Base-by-base conservation (phyloP, 1,140 invertebrate genomes). In the Philotrypesis tridentata region DNA sequence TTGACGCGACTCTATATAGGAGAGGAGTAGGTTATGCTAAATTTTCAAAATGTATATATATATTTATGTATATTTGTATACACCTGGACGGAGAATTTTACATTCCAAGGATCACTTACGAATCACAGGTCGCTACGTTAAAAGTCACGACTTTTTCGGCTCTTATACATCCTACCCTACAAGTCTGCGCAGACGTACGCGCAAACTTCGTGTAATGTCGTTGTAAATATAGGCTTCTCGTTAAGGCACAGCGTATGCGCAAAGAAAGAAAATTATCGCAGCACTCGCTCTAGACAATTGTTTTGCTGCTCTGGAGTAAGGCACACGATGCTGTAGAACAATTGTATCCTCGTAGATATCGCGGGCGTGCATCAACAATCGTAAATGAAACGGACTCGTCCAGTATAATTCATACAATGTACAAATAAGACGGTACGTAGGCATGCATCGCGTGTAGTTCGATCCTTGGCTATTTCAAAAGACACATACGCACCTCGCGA, bases 71-170 rank as follows among this genome's bases (percentile, higher is more conserved):
- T n/a, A n/a, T n/a, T n/a, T n/a, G n/a, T n/a, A n/a, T n/a, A n/a
- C n/a, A 25, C 14, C 21, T 63, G 55, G 73, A 75, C 29, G 73
- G 55, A 75, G 12, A 63, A 37, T 76, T 78, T 48, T 70, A 70
- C 29, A 70, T 60, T 79, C 67, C 40, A 71, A 71, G 40, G 25
- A 79, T 79, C 40, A 70, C 43, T 79, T 79, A 37, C 23, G 40
- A 70, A 79, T 79, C 67, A 79, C 76, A 79, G 67, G 67, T 79
- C 27, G 43, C 65, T 78, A 4, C 31, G 31, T 29, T n/a, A n/a
- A 70, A 70, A 37, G 27, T 70, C 31, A 70, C 67, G 61, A 65
- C 23, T 27, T 65, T 27, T 65, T 65, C 27, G 12, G 8, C 61
- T 65, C 61, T 65, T 65, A 65, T 65, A 0, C 27, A 60, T 60